A percentile compares a stretch with the other conserved stretches of the same genome.
phyloP scores from a whole-genome alignment of 1,140 invertebrate species.

The Cherax destructor region DNA sequence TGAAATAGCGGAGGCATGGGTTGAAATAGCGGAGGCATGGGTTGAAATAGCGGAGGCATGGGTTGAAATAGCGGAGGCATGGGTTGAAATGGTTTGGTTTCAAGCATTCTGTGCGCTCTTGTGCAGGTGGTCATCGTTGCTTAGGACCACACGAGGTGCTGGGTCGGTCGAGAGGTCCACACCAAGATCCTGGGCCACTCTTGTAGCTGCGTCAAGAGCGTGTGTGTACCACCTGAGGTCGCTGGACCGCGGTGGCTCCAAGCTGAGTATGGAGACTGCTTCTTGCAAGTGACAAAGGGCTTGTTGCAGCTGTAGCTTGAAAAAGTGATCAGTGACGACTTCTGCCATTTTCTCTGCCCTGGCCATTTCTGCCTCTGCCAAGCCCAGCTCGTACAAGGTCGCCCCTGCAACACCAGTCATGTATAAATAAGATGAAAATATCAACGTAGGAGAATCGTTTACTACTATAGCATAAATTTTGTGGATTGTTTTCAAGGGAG shows the following conservation, averaged over 20 bases:
- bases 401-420: conserved; percentile 26
- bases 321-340: conserved; percentile 13
- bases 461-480: too few relatives aligned
- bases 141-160: too few relatives aligned
- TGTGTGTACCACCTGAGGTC: conserved; percentile 43
- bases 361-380: conserved; percentile 23
- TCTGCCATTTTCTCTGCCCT: conserved; percentile 14
- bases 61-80: too few relatives aligned
- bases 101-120: too few relatives aligned
- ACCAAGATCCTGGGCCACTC: conserved; percentile 1
- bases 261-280: conserved; percentile 27
- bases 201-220: conserved; percentile 11
- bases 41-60: too few relatives aligned
- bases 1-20: too few relatives aligned
- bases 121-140: too few relatives aligned
- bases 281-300: conserved; percentile 43
- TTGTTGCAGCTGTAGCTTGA: conserved; percentile 4
- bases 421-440: too few relatives aligned
- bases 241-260: conserved; percentile 51
- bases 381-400: conserved; percentile 51
- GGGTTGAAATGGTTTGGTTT: too few relatives aligned
- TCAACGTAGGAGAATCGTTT: too few relatives aligned
- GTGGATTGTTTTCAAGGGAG: too few relatives aligned
- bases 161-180: not conserved
- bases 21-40: too few relatives aligned